Percentiles rank a stretch among this genome's conserved stretches.
Evolutionary conservation across 2,888 invertebrate species (phyloP).

Genomic region (Ormyrus rosae): DNA sequence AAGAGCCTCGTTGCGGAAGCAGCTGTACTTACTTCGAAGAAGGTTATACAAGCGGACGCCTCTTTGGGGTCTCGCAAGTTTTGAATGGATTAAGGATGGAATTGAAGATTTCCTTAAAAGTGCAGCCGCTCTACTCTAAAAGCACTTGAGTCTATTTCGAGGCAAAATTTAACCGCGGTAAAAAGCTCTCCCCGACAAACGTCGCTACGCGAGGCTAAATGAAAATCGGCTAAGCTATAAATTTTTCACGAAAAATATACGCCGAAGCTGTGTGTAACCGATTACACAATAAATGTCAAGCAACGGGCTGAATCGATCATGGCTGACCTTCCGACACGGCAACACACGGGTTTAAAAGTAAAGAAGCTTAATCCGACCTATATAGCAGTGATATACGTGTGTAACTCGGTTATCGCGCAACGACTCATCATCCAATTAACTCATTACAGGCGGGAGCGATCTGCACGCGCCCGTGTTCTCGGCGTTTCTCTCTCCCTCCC

Average conservation of each 20-base stretch:
- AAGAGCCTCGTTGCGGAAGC: too few species aligned
- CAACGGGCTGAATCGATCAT: constrained; percentile 19
- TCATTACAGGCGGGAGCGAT: constrained; percentile 6
- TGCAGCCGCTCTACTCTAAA: too few species aligned
- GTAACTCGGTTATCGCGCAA: constrained; percentile 40
- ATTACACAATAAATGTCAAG: constrained; percentile 40
- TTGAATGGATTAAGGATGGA: too few species aligned
- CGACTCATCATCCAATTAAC: constrained; percentile 48
- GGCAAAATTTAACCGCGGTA: too few species aligned
- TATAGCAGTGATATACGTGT: constrained; percentile 16
- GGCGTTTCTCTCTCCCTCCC: neutral
- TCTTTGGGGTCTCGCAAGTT: too few species aligned
- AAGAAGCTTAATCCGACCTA: constrained; percentile 31
- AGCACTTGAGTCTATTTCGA: too few species aligned
- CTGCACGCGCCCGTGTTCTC: neutral
- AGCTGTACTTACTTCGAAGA: too few species aligned
- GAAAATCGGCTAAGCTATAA: too few species aligned
- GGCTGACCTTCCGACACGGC: constrained; percentile 35
- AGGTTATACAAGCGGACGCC: too few species aligned
- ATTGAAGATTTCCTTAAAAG: too few species aligned
- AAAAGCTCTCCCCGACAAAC: too few species aligned
- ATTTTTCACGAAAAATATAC: neutral
- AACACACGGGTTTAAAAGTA: constrained; percentile 32
- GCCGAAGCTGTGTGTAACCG: neutral
- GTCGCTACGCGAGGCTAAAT: too few species aligned